Conservation (phyloP, 2,113 vertebrate species). For the Halcyon senegalensis region DNA sequence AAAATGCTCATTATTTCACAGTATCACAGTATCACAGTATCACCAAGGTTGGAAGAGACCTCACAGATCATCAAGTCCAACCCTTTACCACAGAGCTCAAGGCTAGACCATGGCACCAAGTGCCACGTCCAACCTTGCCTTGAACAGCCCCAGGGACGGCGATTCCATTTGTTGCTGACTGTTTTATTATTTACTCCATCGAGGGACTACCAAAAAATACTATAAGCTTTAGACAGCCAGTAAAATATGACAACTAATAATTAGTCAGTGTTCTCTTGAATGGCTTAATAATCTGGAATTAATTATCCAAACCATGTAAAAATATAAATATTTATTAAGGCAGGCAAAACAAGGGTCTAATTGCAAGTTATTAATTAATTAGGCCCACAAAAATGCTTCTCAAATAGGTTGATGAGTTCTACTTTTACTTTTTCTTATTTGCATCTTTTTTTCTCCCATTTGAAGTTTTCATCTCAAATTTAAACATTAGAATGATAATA, state of each 20-base stretch:
- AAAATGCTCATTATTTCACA: conserved; percentile 22
- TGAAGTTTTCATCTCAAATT: neutral
- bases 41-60: too few species aligned
- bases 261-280: neutral
- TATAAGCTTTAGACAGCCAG: neutral
- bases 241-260: neutral
- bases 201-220: neutral
- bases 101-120: too few species aligned
- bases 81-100: too few species aligned
- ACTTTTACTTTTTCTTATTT: neutral
- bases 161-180: conserved; percentile 13
- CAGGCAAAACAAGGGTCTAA: neutral
- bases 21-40: too few species aligned
- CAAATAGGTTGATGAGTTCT: neutral
- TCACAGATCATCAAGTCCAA: too few species aligned
- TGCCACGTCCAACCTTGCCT: too few species aligned
- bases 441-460: neutral
- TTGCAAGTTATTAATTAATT: neutral
- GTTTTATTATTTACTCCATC: neutral
- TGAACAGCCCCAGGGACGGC: too few species aligned
- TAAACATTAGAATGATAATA: neutral
- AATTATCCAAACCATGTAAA: neutral
- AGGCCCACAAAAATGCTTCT: neutral
- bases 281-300: neutral
- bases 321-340: conserved; percentile 18